Base-by-base conservation (phyloP, 64 coral and sea anemone genomes). In the Stylophora pistillata region DNA sequence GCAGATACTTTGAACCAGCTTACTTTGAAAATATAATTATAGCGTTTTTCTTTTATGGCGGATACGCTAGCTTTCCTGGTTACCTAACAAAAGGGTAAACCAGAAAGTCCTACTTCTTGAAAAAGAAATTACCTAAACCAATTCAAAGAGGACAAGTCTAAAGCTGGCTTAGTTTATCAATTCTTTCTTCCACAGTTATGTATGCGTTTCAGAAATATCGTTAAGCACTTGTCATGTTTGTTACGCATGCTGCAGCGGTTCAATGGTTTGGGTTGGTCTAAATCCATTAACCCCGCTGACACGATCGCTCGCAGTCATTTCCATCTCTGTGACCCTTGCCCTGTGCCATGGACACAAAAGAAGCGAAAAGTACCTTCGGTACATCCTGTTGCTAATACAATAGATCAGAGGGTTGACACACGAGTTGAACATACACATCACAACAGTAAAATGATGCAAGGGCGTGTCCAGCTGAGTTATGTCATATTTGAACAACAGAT, bases 401-500 rank as follows among this genome's bases (percentile, higher is more conserved):
- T 96, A 96, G 37, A 96, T 92, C 17, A 92, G 86, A 0, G 95
- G 95, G 62, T 96, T 96, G 70, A 96, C 87, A 31, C 95, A 96
- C 41, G 95, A 96, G 65, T 96, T 96, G 17, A 91, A 71, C 91
- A 96, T 96, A 13, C 95, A 96, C 18, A 96, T 73, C 13, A 89
- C 86, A 2, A 93, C 95, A 37, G 95, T 90, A 13, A 93, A 96
- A 68, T 93, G 92, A 31, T 96, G 95, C 56, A 83, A 54, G 15
- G 95, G 95, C 14, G 91, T 96, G 27, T 86, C 82, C 77, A 96
- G 72, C 4, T 73, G 28, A 27, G 69, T 84, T 15, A 96, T 58
- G 77, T 93, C 91, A n/a, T 92, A 93, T 23, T 96, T 96, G 27
- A 96, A 96, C 30, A 96, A 81, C 53, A 96, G 41, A 58, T 96